phyloP scores from a whole-genome alignment of 2,797 vertebrate genomes.

The Tolypeutes matacus region DNA sequence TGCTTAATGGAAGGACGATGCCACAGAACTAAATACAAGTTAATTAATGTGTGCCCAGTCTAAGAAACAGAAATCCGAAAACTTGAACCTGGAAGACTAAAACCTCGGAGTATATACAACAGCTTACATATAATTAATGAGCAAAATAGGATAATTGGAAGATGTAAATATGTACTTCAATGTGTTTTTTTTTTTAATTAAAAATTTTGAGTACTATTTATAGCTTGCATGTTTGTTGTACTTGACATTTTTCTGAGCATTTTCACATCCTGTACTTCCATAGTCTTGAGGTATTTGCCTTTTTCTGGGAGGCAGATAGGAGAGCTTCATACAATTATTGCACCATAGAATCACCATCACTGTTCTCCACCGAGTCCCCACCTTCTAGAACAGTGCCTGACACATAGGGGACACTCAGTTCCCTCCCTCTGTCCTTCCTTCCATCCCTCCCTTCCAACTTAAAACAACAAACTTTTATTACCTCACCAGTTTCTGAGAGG shows the following conservation, averaged over 20 bases:
- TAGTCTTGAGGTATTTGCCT: background rate
- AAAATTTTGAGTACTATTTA: background rate
- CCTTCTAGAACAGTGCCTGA: background rate
- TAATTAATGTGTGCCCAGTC: background rate
- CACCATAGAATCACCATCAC: background rate
- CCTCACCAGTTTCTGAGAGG: background rate
- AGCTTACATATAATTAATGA: background rate
- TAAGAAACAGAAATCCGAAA: slow-evolving; percentile 47
- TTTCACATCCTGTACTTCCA: background rate
- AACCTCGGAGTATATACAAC: background rate
- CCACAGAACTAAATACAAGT: background rate
- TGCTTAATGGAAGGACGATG: background rate
- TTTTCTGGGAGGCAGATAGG: background rate
- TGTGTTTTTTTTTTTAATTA: too few species aligned
- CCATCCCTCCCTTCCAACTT: background rate
- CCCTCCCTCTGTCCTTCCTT: too few species aligned
- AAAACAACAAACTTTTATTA: background rate
- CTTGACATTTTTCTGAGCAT: background rate
- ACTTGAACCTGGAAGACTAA: background rate
- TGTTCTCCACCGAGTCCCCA: background rate
- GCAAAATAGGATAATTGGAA: background rate
- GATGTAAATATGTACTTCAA: background rate
- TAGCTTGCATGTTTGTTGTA: background rate
- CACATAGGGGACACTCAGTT: background rate
- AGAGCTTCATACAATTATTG: background rate